Base-by-base conservation (phyloP, 2,113 vertebrate genomes). In the Dolichallabes microphthalmus region DNA sequence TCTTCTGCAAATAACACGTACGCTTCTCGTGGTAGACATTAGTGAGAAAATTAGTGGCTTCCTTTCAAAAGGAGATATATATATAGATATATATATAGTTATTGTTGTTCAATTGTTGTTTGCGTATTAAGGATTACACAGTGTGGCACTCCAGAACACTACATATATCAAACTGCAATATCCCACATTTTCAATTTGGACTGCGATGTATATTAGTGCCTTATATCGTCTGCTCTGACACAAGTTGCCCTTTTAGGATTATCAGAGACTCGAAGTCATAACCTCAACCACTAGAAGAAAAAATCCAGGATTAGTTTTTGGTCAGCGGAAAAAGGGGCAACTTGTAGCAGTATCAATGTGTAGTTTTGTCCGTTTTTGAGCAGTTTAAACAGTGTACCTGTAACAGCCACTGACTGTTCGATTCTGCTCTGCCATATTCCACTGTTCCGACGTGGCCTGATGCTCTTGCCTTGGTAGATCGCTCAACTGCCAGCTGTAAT, bases 141-240 rank as follows among this genome's bases (percentile, higher is more conserved):
- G 35, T 32, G 73, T 85, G 88, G 74, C 82, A 85, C 86, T 83
- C 81, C 83, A 77, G 20, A 79, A 82, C 63, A 57, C n/a, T 76
- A 77, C 35, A 60, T 57, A 79, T 81, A 71, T 71, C 53, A 69
- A 86, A 66, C 85, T 75, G 85, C 85, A 86, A 86, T 86, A 86
- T 17, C 39, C 58, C 53, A 69, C 81, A 88, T 83, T 74, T 88
- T 89, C 86, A 85, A 89, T 94, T 89, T 90, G 92, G 88, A 91
- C 92, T 92, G 92, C 90, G 89, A 93, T 87, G 89, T 92, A 90
- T 93, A 92, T 85, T 94, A 93, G 94, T 95, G 95, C 95, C 95
- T 95, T 95, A 95, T 93, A 89, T 92, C 93, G 92, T 90, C 91
- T 92, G 91, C 84, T 86, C 86, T 91, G 87, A 82, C 82, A 17